Evolutionary conservation across 2,113 vertebrate species (phyloP).

Genomic region (Lophochroa leadbeateri): DNA sequence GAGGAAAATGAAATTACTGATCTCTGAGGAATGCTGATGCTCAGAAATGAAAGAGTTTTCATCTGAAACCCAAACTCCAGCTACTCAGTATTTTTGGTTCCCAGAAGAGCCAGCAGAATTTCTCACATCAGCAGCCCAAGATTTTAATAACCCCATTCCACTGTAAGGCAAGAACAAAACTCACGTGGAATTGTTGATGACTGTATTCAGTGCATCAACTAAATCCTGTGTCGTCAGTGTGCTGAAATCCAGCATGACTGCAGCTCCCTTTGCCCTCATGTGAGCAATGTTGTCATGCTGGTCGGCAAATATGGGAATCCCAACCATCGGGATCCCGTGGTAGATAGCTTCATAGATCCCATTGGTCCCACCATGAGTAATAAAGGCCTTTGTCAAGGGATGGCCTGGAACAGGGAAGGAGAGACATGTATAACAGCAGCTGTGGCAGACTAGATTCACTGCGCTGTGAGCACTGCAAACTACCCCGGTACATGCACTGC

Average conservation of each 20-base stretch:
- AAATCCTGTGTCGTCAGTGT: slow-evolving; percentile 76
- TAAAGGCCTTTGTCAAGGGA: slow-evolving; percentile 83
- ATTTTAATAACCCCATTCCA: not conserved
- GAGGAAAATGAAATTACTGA: not conserved
- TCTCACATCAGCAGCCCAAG: not conserved
- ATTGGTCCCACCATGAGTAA: slow-evolving; percentile 89
- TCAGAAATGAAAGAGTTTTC: not conserved
- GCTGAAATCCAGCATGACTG: slow-evolving; percentile 78
- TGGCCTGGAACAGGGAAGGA: slow-evolving; percentile 76
- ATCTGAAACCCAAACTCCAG: not conserved
- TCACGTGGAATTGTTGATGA: slow-evolving; percentile 84
- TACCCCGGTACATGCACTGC: not conserved
- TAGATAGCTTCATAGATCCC: slow-evolving; percentile 91
- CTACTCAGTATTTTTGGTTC: not conserved
- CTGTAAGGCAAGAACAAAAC: slow-evolving; percentile 30
- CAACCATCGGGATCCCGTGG: slow-evolving; percentile 85
- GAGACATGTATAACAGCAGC: not conserved
- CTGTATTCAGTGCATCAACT: slow-evolving; percentile 74
- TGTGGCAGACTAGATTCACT: not conserved
- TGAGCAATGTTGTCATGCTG: slow-evolving; percentile 83
- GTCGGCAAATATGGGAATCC: slow-evolving; percentile 85
- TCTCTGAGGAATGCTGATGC: not conserved
- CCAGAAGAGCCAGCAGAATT: not conserved
- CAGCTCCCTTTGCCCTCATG: slow-evolving; percentile 81
- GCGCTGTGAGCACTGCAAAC: not conserved